These are phyloP conservation scores for Clytia hemisphaerica DNA, from an alignment of 30 jellyfish, hydroid and myxozoan genomes.

Conservation along the genomic window DNA sequence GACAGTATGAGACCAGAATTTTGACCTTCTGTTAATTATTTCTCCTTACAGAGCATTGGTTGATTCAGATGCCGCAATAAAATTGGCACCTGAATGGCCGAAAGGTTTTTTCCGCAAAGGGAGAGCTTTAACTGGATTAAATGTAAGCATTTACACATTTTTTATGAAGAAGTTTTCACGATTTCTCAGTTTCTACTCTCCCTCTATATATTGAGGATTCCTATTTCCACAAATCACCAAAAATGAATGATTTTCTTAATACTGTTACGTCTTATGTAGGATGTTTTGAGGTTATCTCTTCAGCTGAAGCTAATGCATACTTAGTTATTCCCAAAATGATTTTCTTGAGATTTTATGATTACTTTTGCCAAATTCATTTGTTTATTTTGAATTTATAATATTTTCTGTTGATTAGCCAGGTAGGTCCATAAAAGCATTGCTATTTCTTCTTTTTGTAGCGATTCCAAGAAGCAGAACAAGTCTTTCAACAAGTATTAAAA, in stretches of 20 bases:
- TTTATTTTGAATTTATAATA: neutral
- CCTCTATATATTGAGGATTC: neutral
- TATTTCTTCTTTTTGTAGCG: slow-evolving; percentile 40
- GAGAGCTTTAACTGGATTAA: slow-evolving; percentile 89
- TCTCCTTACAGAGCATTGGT: slow-evolving; percentile 65
- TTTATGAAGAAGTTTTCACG: neutral
- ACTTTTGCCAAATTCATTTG: neutral
- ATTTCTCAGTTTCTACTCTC: neutral
- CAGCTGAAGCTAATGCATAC: neutral
- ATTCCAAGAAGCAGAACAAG: slow-evolving; percentile 92
- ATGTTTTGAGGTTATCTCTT: neutral
- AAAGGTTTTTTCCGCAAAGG: slow-evolving; percentile 97
- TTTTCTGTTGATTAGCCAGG: neutral
- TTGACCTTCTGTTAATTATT: too few relatives aligned
- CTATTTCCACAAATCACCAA: neutral
- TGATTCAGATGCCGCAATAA: slow-evolving; percentile 94
- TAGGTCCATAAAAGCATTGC: too few relatives aligned
- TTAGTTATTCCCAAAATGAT: neutral
- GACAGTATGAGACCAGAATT: too few relatives aligned
- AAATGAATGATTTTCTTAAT: too few relatives aligned
- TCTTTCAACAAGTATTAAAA: slow-evolving; percentile 71
- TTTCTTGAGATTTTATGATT: neutral
- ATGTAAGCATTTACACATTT: slow-evolving; percentile 33
- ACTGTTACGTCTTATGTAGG: too few relatives aligned
- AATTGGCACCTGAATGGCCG: slow-evolving; percentile 94